Percentiles rank a stretch among this genome's conserved stretches.
These are phyloP conservation scores for Crenichthys baileyi DNA, from an alignment of 2,797 vertebrate species.

Conservation along the genomic window DNA sequence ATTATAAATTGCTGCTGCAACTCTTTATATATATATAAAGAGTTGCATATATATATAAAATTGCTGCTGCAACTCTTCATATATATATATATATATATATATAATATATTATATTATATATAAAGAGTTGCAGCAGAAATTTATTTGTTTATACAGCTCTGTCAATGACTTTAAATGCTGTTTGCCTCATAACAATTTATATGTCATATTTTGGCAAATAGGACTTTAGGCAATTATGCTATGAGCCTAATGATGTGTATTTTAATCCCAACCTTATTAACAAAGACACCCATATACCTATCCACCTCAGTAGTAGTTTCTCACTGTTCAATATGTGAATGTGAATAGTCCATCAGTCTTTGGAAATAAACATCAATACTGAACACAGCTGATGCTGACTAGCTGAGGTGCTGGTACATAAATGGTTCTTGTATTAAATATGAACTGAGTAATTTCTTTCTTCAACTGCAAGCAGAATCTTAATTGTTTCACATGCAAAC, in stretches of 20 bases:
- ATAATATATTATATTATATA: too few species aligned
- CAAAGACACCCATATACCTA: neutral
- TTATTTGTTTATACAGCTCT: neutral
- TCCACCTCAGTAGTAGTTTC: neutral
- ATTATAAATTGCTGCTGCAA: too few species aligned
- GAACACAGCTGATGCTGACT: neutral
- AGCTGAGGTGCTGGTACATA: neutral
- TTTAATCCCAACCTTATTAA: neutral
- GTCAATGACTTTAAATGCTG: neutral
- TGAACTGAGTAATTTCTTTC: neutral
- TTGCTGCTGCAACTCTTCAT: too few species aligned
- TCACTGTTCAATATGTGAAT: neutral
- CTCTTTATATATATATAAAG: too few species aligned
- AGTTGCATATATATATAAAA: too few species aligned
- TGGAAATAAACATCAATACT: neutral
- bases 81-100: too few species aligned
- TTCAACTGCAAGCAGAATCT: slow-evolving; percentile 3
- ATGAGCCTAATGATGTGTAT: neutral
- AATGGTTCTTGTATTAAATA: neutral
- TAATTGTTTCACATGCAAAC: neutral
- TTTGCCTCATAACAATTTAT: too few species aligned
- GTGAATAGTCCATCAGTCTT: neutral
- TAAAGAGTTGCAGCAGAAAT: neutral
- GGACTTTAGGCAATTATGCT: too few species aligned
- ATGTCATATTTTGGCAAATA: too few species aligned